Base-by-base conservation (phyloP, 1,140 invertebrate genomes). In the Apis florea region DNA sequence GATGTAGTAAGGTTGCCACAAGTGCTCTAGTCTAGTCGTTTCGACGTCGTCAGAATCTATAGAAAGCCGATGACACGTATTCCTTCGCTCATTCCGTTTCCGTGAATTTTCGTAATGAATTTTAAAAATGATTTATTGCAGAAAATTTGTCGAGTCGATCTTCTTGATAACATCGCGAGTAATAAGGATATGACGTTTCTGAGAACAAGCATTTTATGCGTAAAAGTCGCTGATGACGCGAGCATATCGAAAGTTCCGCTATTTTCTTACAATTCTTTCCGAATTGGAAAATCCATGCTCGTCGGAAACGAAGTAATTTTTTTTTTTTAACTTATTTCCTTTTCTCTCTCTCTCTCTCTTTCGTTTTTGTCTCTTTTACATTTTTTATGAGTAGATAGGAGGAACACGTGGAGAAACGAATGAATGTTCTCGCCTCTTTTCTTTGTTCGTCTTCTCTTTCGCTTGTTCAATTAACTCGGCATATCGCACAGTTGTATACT, bases 241-340 rank as follows among this genome's bases (percentile, higher is more conserved):
- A 40, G 9, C 26, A 17, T 53, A 17, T 67, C n/a, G 58, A 61
- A 24, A 58, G 51, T 53, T 58, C 10, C 11, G 13, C 49, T 64
- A 19, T 54, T 68, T 59, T 79, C 72, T n/a, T n/a, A n/a, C n/a
- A n/a, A n/a, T n/a, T n/a, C n/a, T 79, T 26, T 24, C 24, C 15
- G 6, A 13, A 4, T 19, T 4, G 21, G 53, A 5, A 17, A 49
- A 49, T 31, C 15, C 51, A 21, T 21, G 31, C 31, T 15, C 1
- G 11, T 31, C 9, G 24, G 53, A 79, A 79, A 71, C 64, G 15
- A 17, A 40, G 31, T n/a, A 40, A 0, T 40, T 68, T 49, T 21
- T 12, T 12, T 13, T 54, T 54, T 17, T 6, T 51, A 15, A 51
- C 68, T 6, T n/a, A n/a, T 49, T 17, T 0, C 19, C 13, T 4